Conservation (phyloP, 1,140 invertebrate species). For the Eriosoma lanigerum region DNA sequence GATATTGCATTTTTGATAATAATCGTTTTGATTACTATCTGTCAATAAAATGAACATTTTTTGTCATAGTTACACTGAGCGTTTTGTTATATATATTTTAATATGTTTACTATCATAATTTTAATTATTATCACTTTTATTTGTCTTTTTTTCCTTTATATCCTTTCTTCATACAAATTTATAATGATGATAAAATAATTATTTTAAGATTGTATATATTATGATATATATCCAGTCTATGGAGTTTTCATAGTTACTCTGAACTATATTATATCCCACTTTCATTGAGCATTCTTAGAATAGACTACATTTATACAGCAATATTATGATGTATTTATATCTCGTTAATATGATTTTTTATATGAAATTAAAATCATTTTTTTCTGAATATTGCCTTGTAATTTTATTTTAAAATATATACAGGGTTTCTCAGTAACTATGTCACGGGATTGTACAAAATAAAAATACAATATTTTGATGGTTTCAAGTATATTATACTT, state of each 20-base stretch:
- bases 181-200: conserved; percentile 53
- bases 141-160: too few relatives aligned
- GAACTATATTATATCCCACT: neutral
- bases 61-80: conserved; percentile 89
- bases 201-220: neutral
- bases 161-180: neutral
- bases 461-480: too few relatives aligned
- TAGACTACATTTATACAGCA: neutral
- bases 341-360: conserved; percentile 49
- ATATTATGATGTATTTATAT: conserved; percentile 44
- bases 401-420: neutral
- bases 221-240: neutral
- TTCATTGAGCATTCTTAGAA: neutral
- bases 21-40: conserved; percentile 47
- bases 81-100: neutral
- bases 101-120: too few relatives aligned
- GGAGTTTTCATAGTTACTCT: conserved; percentile 44
- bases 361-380: conserved; percentile 30
- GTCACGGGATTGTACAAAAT: too few relatives aligned
- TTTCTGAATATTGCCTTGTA: conserved; percentile 44
- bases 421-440: too few relatives aligned
- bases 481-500: too few relatives aligned
- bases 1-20: conserved; percentile 24
- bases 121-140: too few relatives aligned
- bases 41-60: conserved; percentile 53